phyloP scores from a whole-genome alignment of 2,113 vertebrate genomes.

The Sebastes schlegelii region DNA sequence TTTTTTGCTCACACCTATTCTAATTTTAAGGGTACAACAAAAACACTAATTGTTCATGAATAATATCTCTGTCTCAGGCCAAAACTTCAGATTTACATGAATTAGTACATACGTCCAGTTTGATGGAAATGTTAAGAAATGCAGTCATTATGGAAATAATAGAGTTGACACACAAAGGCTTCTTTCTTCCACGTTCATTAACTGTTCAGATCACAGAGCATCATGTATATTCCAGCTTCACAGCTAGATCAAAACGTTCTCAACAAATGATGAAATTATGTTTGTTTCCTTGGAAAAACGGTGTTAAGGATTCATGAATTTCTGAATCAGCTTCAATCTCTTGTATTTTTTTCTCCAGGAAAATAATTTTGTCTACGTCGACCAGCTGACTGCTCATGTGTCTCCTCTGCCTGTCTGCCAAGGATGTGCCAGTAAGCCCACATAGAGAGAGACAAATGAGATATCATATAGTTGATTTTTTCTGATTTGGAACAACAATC shows the following conservation, averaged over 20 bases:
- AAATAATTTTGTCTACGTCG: constrained; percentile 79
- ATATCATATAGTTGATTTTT: background rate
- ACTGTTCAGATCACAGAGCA: background rate
- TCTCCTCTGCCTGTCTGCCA: constrained; percentile 70
- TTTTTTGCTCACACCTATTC: background rate
- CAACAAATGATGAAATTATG: background rate
- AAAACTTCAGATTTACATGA: background rate
- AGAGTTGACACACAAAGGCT: background rate
- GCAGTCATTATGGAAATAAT: background rate
- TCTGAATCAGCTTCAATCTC: background rate
- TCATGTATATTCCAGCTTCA: background rate
- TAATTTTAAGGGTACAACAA: background rate
- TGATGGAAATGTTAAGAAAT: background rate
- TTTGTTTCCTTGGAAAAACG: background rate
- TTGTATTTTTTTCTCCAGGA: constrained; percentile 76
- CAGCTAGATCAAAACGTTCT: background rate
- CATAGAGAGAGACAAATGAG: background rate
- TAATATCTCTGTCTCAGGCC: background rate
- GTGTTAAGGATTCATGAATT: background rate
- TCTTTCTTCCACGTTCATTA: background rate
- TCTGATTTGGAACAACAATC: constrained; percentile 6
- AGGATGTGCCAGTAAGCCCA: constrained; percentile 73
- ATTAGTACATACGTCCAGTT: background rate
- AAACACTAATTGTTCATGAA: background rate
- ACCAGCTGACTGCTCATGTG: constrained; percentile 73